Evolutionary conservation across 2,113 vertebrate genomes (phyloP).

Genomic region (Tachuris rubrigastra): DNA sequence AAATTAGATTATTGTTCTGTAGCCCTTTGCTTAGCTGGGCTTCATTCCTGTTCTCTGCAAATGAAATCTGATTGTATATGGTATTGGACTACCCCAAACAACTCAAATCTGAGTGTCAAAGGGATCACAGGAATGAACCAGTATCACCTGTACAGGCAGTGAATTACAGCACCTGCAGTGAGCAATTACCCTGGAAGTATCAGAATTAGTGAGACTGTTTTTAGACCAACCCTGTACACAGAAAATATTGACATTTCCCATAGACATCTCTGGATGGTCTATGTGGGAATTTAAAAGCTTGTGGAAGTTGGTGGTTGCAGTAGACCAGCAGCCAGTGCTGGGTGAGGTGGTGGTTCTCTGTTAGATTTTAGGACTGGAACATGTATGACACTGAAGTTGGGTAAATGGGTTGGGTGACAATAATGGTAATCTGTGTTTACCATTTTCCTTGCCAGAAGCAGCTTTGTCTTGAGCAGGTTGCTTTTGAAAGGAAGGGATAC

Average conservation of each 20-base stretch:
- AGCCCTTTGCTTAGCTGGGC: neutral
- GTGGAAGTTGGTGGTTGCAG: neutral
- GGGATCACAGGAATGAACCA: neutral
- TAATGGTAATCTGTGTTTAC: too few relatives aligned
- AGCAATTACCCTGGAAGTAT: neutral
- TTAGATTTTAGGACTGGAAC: neutral
- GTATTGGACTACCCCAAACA: neutral
- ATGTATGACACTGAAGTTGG: accelerated
- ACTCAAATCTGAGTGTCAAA: neutral
- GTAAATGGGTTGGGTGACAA: neutral
- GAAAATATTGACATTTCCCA: neutral
- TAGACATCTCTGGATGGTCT: too few relatives aligned
- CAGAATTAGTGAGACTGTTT: neutral
- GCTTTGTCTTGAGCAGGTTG: neutral
- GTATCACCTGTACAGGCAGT: neutral
- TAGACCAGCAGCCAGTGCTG: accelerated
- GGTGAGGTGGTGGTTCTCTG: neutral
- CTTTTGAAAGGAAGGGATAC: neutral
- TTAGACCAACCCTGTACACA: neutral
- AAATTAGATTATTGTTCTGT: too few relatives aligned
- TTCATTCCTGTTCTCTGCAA: neutral
- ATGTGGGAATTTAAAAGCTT: neutral
- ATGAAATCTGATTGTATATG: neutral
- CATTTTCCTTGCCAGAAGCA: neutral
- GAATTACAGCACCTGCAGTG: neutral